Percentiles rank a stretch among this genome's conserved stretches.
Evolutionary conservation across 2,113 vertebrate genomes (phyloP).

Genomic region (Cochlearius cochlearius): DNA sequence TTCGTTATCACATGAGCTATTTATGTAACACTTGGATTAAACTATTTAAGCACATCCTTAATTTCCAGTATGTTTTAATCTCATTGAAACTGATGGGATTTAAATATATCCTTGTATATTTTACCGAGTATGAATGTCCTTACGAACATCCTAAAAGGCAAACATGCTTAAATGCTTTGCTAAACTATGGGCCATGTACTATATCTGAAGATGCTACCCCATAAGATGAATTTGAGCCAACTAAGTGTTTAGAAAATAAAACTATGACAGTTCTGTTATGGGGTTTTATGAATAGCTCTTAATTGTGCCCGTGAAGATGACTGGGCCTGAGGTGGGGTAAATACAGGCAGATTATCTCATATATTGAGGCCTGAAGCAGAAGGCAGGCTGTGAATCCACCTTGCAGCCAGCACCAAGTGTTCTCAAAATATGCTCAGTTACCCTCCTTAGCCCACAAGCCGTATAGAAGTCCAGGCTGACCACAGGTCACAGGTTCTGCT

Average conservation of each 20-base stretch:
- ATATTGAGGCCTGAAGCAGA: not conserved
- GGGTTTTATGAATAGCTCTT: not conserved
- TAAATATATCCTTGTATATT: not conserved
- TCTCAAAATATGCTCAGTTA: not conserved
- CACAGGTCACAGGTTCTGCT: not conserved
- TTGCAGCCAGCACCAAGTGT: not conserved
- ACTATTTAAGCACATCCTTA: not conserved
- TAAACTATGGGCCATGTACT: not conserved
- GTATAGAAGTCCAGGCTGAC: fast-evolving
- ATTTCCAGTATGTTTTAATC: not conserved
- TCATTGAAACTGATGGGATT: not conserved
- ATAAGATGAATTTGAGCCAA: not conserved
- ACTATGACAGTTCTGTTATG: not conserved
- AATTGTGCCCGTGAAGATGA: not conserved
- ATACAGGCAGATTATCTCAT: not conserved
- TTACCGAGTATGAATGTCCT: not conserved
- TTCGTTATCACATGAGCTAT: not conserved
- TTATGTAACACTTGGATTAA: not conserved
- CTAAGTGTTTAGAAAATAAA: not conserved
- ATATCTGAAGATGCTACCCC: not conserved
- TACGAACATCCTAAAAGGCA: not conserved
- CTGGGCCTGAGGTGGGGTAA: not conserved
- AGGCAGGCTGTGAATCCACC: not conserved
- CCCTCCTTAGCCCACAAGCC: not conserved
- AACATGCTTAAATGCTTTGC: not conserved